These are phyloP conservation scores for Lutjanus campechanus DNA, from an alignment of 2,797 vertebrate genomes.

Conservation along the genomic window DNA sequence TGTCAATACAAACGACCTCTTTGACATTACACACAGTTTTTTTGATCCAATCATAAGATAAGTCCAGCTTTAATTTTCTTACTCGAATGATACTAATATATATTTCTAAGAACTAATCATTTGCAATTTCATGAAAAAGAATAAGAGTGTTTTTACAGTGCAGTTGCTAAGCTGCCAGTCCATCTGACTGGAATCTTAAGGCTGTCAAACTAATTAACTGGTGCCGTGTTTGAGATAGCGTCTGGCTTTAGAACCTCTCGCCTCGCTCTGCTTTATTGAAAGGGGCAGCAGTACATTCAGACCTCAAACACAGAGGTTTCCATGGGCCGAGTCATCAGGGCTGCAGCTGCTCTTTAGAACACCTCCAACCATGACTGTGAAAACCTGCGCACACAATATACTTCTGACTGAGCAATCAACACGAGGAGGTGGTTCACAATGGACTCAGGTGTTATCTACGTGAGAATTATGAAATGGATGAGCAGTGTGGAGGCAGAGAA, in stretches of 20 bases:
- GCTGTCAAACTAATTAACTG: constrained; percentile 78
- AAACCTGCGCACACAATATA: constrained; percentile 10
- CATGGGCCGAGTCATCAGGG: constrained; percentile 13
- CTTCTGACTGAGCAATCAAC: background rate
- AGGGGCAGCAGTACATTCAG: constrained; percentile 65
- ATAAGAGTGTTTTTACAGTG: constrained; percentile 8
- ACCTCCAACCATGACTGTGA: background rate
- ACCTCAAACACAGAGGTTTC: constrained; percentile 48
- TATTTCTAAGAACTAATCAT: background rate
- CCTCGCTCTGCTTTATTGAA: constrained; percentile 48
- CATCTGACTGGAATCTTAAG: constrained; percentile 70
- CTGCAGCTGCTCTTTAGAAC: background rate
- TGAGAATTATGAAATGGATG: background rate
- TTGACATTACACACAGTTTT: background rate
- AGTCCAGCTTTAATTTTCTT: background rate
- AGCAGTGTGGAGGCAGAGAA: background rate
- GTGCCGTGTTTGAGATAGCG: constrained; percentile 74
- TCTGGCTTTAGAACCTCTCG: constrained; percentile 72
- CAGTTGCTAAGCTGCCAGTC: constrained; percentile 25
- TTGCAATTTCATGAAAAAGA: background rate
- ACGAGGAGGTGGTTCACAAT: background rate
- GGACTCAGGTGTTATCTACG: background rate
- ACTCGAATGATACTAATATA: background rate
- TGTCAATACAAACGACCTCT: no score
- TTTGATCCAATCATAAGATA: background rate